These are phyloP conservation scores for Sarcophaga variegata DNA, from an alignment of 2,888 invertebrate species.

Conservation along the genomic window DNA sequence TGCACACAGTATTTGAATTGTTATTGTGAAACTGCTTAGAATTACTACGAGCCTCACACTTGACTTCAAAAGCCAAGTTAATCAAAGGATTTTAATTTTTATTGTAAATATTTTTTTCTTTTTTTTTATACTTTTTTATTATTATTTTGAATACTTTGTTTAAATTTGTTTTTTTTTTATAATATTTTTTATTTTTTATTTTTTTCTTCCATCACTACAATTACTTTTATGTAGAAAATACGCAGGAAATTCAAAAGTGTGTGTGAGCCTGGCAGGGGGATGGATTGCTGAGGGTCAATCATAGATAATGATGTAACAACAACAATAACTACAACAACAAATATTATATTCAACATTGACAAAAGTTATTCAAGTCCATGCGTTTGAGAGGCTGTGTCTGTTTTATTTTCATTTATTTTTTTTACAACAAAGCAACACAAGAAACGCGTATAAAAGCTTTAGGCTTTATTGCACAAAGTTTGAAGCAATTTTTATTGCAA, in stretches of 20 bases:
- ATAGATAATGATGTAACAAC: conserved; percentile 68
- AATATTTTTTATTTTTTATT: background rate
- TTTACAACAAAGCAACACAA: background rate
- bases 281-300: conserved; percentile 65
- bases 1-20: background rate
- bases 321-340: conserved; percentile 64
- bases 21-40: background rate
- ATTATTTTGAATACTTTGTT: background rate
- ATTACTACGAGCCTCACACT: background rate
- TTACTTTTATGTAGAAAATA: background rate
- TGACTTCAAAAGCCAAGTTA: conserved; percentile 30
- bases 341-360: conserved; percentile 67
- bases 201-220: background rate
- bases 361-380: conserved; percentile 70
- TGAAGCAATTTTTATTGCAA: conserved; percentile 55
- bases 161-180: conserved; percentile 5
- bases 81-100: conserved; percentile 31
- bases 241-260: conserved; percentile 57
- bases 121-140: conserved; percentile 7
- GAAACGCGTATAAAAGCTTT: conserved; percentile 44
- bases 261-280: conserved; percentile 30
- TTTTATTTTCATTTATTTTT: background rate
- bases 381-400: conserved; percentile 13
- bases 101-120: background rate
- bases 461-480: conserved; percentile 61